Evolutionary conservation across 2,113 vertebrate species (phyloP).

Genomic region (Neopipo cinnamomea): DNA sequence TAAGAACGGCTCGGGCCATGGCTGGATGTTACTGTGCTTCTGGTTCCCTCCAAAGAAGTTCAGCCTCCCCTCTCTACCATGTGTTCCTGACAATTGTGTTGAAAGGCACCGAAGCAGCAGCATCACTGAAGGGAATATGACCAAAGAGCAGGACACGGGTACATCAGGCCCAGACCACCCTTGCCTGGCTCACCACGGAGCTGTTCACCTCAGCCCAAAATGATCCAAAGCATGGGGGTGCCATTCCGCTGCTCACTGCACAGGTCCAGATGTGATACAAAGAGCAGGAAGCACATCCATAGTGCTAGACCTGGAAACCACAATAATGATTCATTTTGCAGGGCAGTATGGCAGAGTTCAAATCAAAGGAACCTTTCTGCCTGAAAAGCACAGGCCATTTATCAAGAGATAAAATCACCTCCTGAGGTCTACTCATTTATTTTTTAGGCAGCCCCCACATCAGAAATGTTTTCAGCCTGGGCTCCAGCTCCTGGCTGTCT

Average conservation of each 20-base stretch:
- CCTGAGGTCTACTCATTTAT: neutral
- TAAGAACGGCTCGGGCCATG: neutral
- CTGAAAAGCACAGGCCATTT: neutral
- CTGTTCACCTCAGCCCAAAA: neutral
- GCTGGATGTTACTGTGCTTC: neutral
- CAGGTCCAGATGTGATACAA: neutral
- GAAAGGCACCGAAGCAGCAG: neutral
- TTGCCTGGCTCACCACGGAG: neutral
- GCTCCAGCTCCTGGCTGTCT: neutral
- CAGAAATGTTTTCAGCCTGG: neutral
- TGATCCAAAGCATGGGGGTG: neutral
- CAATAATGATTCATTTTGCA: neutral
- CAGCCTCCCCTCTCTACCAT: neutral
- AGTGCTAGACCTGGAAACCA: neutral
- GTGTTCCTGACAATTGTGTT: neutral
- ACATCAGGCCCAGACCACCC: neutral
- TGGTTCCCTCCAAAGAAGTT: neutral
- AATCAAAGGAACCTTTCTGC: neutral
- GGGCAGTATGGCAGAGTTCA: neutral
- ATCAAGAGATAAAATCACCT: neutral
- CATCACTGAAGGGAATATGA: neutral
- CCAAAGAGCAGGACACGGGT: neutral
- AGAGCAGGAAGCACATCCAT: neutral
- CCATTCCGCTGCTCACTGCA: neutral
- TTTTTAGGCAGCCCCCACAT: neutral